phyloP scores from a whole-genome alignment of 2,888 invertebrate species.

The Enchytraeus crypticus region DNA sequence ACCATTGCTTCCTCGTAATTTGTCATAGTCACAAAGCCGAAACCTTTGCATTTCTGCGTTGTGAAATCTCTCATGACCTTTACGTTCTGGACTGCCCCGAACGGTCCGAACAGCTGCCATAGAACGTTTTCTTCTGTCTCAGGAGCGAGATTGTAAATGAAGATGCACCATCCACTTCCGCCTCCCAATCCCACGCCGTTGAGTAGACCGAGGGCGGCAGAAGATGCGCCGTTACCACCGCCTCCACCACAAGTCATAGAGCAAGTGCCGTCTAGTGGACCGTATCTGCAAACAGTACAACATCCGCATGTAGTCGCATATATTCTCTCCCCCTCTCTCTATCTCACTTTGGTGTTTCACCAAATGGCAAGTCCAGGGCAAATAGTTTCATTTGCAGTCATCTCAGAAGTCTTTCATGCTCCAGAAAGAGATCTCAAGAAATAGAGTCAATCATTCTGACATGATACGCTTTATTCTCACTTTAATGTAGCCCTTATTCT shows the following conservation, averaged over 20 bases:
- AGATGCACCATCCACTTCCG: slow-evolving; percentile 71
- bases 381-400: no score
- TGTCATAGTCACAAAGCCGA: slow-evolving; percentile 17
- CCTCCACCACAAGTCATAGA: neutral
- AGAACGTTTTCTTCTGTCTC: slow-evolving; percentile 85
- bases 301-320: no score
- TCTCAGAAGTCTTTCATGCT: no score
- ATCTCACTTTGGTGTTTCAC: no score
- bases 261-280: neutral
- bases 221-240: neutral
- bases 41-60: slow-evolving; percentile 17
- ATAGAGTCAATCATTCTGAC: no score
- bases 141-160: slow-evolving; percentile 82
- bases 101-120: no score
- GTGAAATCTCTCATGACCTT: slow-evolving; percentile 58
- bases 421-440: no score
- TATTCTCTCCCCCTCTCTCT: no score
- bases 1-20: slow-evolving; percentile 16
- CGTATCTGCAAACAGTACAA: neutral
- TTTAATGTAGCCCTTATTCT: no score
- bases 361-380: no score
- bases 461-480: no score
- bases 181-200: slow-evolving; percentile 20
- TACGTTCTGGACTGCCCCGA: slow-evolving; percentile 92
- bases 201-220: no score